Base-by-base conservation (phyloP, 2,113 vertebrate genomes). In the Peucedramus taeniatus region DNA sequence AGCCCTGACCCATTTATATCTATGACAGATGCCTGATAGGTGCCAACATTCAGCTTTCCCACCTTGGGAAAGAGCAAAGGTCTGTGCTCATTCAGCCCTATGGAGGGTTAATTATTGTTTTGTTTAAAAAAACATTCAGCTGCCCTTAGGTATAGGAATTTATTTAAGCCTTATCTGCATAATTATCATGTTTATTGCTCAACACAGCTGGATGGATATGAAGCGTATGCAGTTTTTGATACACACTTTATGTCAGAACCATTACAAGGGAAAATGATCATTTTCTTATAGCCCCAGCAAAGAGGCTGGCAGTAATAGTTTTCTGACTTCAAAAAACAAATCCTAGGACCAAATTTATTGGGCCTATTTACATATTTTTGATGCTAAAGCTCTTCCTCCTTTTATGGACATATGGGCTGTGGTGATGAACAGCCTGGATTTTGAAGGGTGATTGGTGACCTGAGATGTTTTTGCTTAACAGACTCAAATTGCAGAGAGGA, bases 151-250 rank as follows among this genome's bases (percentile, higher is more conserved):
- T 95, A 15, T 87, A 96, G 72, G 87, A 96, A 95, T 97, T 96
- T 97, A 91, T 97, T 95, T 96, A 95, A 96, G 78, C 92, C 82
- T 94, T 97, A 96, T 94, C 87, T 94, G 91, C 96, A 94, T 94
- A 97, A 97, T 97, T 95, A 96, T 97, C 89, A 83, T 94, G 83
- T 94, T 96, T 95, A 95, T 97, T 96, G 90, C 89, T 93, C 85
- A 88, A 65, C 87, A 86, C 92, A 97, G 96, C 91, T 96, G 94
- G 96, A 91, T 95, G 89, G 87, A 95, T 96, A 87, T 94, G 91
- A 95, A 83, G 88, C 88, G 93, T 95, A 70, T 97, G 94, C 96
- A 96, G 92, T 93, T 97, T 96, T 97, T 94, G 93, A 96, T 93
- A 86, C 88, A 56, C 51, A 3, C 66, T 90, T 94, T 95, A 96